These are phyloP conservation scores for Eidolon dupreanum DNA, from an alignment of 2,797 vertebrate genomes.

Conservation along the genomic window DNA sequence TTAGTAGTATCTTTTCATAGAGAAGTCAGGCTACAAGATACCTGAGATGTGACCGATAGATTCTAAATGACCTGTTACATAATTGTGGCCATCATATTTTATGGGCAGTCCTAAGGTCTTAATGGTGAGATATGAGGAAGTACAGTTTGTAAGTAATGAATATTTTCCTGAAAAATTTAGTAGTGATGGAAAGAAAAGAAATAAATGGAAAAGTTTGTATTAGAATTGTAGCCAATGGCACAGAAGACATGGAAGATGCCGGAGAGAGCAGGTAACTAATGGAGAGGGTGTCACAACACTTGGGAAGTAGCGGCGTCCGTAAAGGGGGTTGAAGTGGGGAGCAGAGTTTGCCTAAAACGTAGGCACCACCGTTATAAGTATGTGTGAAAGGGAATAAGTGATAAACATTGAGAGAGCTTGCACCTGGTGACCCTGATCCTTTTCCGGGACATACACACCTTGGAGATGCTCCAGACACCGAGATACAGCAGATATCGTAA, in stretches of 20 bases:
- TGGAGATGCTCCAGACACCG: not conserved
- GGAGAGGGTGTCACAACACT: too few species aligned
- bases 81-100: conserved; percentile 44
- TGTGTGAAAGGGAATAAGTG: not conserved
- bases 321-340: not conserved
- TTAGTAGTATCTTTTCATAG: conserved; percentile 13
- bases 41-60: not conserved
- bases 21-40: conserved; percentile 14
- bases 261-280: not conserved
- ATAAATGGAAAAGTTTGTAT: not conserved
- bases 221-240: not conserved
- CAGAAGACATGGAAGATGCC: not conserved
- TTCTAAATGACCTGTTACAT: conserved; percentile 26
- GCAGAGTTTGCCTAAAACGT: not conserved
- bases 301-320: not conserved
- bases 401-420: not conserved
- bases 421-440: not conserved
- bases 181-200: not conserved
- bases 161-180: conserved; percentile 14
- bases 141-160: not conserved
- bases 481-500: not conserved
- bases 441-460: not conserved
- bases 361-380: not conserved
- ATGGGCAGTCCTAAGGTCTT: not conserved
- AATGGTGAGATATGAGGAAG: not conserved